Evolutionary conservation across 2,888 invertebrate species (phyloP), one percentile per base, ranked within the genome.

Genomic region (Nomada ruficornis): DNA sequence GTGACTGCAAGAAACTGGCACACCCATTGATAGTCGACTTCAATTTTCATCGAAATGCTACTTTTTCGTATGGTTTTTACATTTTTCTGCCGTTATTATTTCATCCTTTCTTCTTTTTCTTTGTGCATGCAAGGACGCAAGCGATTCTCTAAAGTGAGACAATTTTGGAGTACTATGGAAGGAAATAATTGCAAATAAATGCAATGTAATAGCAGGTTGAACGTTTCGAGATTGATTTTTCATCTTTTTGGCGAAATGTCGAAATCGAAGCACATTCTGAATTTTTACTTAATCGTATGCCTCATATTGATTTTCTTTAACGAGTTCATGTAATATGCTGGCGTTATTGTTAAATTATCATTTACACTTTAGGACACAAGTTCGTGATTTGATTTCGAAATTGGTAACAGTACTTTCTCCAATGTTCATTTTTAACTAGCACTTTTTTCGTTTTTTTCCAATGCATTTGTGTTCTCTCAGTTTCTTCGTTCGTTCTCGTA

Each of bases 121-220:
- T 85, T 83, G 83, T 88, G 91, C 92, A 92, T 91, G 90, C 90
- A 92, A 94, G 94, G 94, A 93, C 93, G 93, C 91, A 94, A 93
- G 86, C 93, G 92, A 87, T 94, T 94, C 89, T 93, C 93, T 74
- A 94, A 93, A 92, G 93, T 94, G 88, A 91, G 92, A 88, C 93
- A 94, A 76, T 94, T 94, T 93, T 94, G 94, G 94, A 94, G 93
- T 88, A 93, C 93, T 84, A 91, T 93, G 94, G 94, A 94, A 86
- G 93, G 93, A 82, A 92, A 92, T 91, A 90, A 89, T 88, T 68
- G 85, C 85, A 91, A 92, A 89, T 91, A 90, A 80, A 88, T 84
- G 77, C 68, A 47, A 59, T 59, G 36, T 36, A 36, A 65, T 70
- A 80, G 80, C 85, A 86, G 85, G 83, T 82, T 73, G 67, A 85